phyloP scores from a whole-genome alignment of 2,888 invertebrate species.

The Chorisops tibialis region DNA sequence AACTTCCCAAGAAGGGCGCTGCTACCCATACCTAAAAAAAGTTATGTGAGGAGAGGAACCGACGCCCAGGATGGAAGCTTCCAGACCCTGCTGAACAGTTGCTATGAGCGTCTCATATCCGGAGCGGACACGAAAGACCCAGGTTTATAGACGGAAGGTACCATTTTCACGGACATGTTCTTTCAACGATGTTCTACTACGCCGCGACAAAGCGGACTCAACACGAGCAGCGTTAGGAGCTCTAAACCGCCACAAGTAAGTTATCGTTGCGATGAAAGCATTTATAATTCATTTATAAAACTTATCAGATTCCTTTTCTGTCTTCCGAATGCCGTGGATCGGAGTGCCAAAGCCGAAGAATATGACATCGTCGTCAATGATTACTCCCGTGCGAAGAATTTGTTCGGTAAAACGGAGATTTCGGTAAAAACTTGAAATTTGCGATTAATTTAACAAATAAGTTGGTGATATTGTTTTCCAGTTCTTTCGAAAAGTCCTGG shows the following conservation, averaged over 20 bases:
- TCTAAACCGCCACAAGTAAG: slow-evolving; percentile 81
- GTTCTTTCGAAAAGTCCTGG: slow-evolving; percentile 82
- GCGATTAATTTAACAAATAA: slow-evolving; percentile 39
- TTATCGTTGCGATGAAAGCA: background rate
- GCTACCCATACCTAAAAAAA: too few species aligned
- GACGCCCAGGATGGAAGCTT: too few species aligned
- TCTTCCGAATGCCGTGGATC: slow-evolving; percentile 89
- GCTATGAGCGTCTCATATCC: too few species aligned
- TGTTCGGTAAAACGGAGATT: slow-evolving; percentile 92
- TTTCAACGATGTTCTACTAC: slow-evolving; percentile 86
- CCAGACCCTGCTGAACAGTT: too few species aligned
- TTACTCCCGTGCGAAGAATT: slow-evolving; percentile 90
- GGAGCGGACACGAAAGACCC: too few species aligned
- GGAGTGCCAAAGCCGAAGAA: slow-evolving; percentile 89
- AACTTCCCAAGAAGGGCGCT: too few species aligned
- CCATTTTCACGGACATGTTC: too few species aligned
- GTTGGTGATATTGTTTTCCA: slow-evolving; percentile 51
- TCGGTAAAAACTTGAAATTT: slow-evolving; percentile 55
- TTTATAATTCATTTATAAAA: background rate
- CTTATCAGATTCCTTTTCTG: slow-evolving; percentile 72
- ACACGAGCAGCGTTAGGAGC: slow-evolving; percentile 92
- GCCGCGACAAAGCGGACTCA: slow-evolving; percentile 93
- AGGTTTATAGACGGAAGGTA: too few species aligned
- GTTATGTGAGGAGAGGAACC: too few species aligned
- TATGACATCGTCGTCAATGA: slow-evolving; percentile 98